These are phyloP conservation scores for Centrocercus urophasianus DNA, from an alignment of 2,113 vertebrate genomes.

Conservation along the genomic window DNA sequence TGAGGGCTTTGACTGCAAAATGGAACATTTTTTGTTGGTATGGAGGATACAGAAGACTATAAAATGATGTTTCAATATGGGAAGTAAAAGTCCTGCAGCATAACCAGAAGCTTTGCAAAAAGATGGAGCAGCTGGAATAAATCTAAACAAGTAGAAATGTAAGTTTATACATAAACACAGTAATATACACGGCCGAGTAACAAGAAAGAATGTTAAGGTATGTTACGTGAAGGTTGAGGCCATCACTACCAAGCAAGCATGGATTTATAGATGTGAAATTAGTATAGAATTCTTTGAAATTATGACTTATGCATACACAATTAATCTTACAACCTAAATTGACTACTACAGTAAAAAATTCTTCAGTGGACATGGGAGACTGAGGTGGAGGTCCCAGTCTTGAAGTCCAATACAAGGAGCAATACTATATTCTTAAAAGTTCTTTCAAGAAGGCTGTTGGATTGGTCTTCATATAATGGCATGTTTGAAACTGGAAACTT, in stretches of 20 bases:
- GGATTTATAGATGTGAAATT: background rate
- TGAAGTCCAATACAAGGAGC: background rate
- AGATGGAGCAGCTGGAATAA: background rate
- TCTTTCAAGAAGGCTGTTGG: background rate
- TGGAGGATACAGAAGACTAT: background rate
- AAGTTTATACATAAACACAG: background rate
- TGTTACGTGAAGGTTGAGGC: background rate
- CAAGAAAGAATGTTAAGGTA: background rate
- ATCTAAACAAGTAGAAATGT: background rate
- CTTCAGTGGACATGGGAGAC: background rate
- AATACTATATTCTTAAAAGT: background rate
- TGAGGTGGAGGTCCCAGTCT: background rate
- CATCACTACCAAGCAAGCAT: background rate
- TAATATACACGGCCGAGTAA: background rate
- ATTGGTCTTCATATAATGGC: background rate
- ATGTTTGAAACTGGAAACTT: background rate
- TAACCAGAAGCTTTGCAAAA: background rate
- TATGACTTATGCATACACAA: background rate
- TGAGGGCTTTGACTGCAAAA: constrained; percentile 45
- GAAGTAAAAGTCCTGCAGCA: background rate
- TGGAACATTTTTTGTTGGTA: constrained; percentile 14
- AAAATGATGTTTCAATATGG: background rate
- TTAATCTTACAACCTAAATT: background rate
- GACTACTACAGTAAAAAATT: background rate
- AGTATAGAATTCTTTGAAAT: background rate